phyloP scores from a whole-genome alignment of 2,888 invertebrate species.

The Thymelicus lineola region DNA sequence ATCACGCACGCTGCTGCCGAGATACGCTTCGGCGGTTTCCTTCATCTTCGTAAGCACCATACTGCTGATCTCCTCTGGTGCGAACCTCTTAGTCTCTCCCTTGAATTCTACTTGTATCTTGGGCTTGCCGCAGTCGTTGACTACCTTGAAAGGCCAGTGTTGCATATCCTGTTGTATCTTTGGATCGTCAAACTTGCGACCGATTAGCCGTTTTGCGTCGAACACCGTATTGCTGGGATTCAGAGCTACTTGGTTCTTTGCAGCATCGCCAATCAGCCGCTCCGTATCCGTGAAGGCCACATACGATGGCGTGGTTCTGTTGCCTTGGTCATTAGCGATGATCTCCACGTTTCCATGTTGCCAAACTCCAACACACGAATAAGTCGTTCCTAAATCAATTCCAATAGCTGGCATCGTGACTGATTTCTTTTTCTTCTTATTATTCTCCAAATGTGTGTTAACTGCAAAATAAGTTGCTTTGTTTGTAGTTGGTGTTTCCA shows the following conservation, averaged over 20 bases:
- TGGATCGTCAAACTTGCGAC: constrained; percentile 90
- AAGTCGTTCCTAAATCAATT: constrained; percentile 93
- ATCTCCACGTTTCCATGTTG: constrained; percentile 93
- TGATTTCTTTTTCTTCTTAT: constrained; percentile 39
- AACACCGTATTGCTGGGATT: constrained; percentile 91
- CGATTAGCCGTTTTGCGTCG: constrained; percentile 93
- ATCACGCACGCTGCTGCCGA: constrained; percentile 87
- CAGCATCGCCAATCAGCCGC: constrained; percentile 93
- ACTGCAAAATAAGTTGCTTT: constrained; percentile 16
- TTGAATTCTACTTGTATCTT: constrained; percentile 89
- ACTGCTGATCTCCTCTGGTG: constrained; percentile 89
- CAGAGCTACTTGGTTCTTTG: constrained; percentile 93
- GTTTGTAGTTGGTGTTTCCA: constrained; percentile 49
- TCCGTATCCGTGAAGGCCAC: constrained; percentile 95
- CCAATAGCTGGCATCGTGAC: constrained; percentile 72
- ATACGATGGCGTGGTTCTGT: constrained; percentile 94
- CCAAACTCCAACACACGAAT: constrained; percentile 95
- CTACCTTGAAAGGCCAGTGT: constrained; percentile 93
- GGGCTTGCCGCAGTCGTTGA: constrained; percentile 87
- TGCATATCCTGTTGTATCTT: constrained; percentile 92
- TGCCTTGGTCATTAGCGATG: constrained; percentile 95
- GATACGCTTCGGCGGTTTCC: constrained; percentile 89
- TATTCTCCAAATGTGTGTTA: constrained; percentile 21
- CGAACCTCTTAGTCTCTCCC: constrained; percentile 86
- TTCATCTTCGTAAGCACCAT: constrained; percentile 86